phyloP scores from a whole-genome alignment of 2,113 vertebrate genomes.

The Corythaixoides concolor region DNA sequence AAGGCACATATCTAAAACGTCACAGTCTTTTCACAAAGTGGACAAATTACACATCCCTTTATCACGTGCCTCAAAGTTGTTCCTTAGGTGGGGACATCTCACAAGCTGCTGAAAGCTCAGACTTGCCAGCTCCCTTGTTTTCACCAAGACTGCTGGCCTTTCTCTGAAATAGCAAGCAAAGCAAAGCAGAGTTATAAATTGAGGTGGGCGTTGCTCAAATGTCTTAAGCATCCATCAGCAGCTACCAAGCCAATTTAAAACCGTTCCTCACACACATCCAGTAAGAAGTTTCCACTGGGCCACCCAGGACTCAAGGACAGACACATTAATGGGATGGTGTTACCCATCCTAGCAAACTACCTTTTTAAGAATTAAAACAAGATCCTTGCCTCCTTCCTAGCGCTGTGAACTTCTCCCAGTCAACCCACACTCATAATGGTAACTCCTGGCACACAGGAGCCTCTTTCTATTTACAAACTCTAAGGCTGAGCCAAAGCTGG shows the following conservation, averaged over 20 bases:
- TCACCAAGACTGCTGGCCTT: not conserved
- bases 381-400: not conserved
- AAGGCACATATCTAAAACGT: not conserved
- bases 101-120: not conserved
- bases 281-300: not conserved
- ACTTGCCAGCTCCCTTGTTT: not conserved
- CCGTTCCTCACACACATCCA: not conserved
- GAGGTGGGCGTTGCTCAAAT: not conserved
- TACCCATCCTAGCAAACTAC: not conserved
- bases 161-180: not conserved
- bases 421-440: not conserved
- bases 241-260: not conserved
- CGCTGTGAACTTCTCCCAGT: not conserved
- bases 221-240: fast-evolving
- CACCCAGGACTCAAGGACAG: fast-evolving
- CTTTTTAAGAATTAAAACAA: not conserved
- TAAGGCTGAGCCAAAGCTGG: not conserved
- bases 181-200: not conserved
- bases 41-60: not conserved
- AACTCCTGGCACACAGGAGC: not conserved
- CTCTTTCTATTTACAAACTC: not conserved
- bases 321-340: not conserved
- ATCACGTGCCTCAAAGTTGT: not conserved
- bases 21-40: not conserved
- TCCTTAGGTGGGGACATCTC: not conserved